Evolutionary conservation across 2,888 invertebrate species (phyloP), one percentile per base, ranked within the genome.

Genomic region (Leuctra nigra): DNA sequence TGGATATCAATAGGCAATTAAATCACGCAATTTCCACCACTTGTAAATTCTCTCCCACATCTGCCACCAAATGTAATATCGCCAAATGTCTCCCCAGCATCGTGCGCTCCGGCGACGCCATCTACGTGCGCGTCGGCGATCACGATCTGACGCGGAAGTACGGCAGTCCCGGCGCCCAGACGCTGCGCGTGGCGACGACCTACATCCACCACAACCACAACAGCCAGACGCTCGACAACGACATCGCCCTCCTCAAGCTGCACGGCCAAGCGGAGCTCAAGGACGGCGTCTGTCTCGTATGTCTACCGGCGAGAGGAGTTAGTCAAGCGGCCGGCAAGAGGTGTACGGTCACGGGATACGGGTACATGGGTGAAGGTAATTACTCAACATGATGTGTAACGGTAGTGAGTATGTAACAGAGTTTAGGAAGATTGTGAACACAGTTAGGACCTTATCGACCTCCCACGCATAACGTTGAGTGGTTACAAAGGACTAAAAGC

Each of bases 161-260:
- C 69, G 93, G 92, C 25, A 92, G 91, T 63, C 91, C 91, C 0
- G 92, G 91, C 9, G 93, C 93, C 0, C 92, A 93, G 74, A 93
- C 93, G 0, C 75, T 93, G 18, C 78, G 91, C 14, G 93, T 94
- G 1, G 91, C 91, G 54, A 94, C 94, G 54, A 93, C 93, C 0
- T 94, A 94, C 71, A 94, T 94, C 60, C 94, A 94, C 68, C 94
- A 94, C 72, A 94, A 94, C 74, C 94, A 94, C 76, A 94, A 94
- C 73, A 91, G 91, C 64, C 93, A 93, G 72, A 94, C 94, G 1
- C 73, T 94, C 63, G 94, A 93, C 70, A 94, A 96, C 66, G 95
- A 96, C 67, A 93, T 96, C 61, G 96, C 96, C 1, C 71, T 96
- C 59, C 76, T 96, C 11, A 92, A 92, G 70, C 77, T 95, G 20